Conservation (phyloP, 1,140 invertebrate species). For the Tetragnatha versicolor region DNA sequence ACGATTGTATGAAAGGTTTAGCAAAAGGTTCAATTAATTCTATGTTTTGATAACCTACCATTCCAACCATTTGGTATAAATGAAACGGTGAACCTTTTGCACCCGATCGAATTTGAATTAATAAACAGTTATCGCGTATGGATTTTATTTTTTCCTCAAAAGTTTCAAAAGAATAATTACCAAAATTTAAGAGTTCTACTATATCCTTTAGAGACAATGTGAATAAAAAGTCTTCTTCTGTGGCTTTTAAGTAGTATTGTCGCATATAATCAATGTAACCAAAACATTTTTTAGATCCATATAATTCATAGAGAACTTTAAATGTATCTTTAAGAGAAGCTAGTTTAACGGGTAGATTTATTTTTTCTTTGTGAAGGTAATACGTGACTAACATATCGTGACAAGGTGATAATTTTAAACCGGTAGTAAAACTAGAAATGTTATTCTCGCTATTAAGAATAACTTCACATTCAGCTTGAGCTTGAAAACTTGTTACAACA, state of each 20-base stretch:
- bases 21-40: not conserved
- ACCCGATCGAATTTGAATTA: constrained; percentile 7
- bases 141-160: not conserved
- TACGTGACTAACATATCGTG: constrained; percentile 3
- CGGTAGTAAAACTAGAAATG: constrained; percentile 23
- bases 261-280: not conserved
- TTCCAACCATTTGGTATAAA: constrained; percentile 22
- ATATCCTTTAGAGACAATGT: not conserved
- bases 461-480: constrained; percentile 1
- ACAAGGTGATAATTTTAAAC: constrained; percentile 7
- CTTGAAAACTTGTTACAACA: not conserved
- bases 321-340: constrained; percentile 1
- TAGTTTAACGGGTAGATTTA: constrained; percentile 2
- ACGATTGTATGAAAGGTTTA: constrained; percentile 7
- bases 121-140: not conserved
- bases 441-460: constrained; percentile 7
- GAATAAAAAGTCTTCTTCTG: not conserved
- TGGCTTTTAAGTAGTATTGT: not conserved
- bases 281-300: constrained; percentile 14
- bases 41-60: not conserved
- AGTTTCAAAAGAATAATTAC: not conserved
- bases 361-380: constrained; percentile 10
- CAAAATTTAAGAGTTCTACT: not conserved
- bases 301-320: constrained; percentile 15
- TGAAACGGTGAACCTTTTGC: constrained; percentile 5